Percentiles rank a stretch among this genome's conserved stretches.
phyloP scores from a whole-genome alignment of 2,888 invertebrate genomes.

The Eulithis testata region DNA sequence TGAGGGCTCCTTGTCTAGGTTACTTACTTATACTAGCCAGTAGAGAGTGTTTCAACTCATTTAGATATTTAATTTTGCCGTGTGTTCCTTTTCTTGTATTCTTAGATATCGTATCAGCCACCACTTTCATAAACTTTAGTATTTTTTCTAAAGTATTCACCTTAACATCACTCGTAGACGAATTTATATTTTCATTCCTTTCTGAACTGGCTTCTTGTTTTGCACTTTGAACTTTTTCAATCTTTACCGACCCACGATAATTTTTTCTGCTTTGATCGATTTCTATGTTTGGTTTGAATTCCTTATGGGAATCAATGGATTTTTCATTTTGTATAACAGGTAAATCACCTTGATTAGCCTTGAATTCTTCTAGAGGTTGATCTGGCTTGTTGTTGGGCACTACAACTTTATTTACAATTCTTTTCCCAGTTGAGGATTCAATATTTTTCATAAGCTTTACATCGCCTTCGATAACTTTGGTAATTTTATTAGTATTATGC shows the following conservation, averaged over 20 bases:
- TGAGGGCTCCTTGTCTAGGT: not conserved
- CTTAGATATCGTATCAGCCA: conserved; percentile 70
- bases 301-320: conserved; percentile 14
- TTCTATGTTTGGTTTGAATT: conserved; percentile 17
- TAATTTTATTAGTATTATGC: not conserved
- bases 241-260: not conserved
- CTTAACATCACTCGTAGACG: conserved; percentile 41
- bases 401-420: not conserved
- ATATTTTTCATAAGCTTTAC: not conserved
- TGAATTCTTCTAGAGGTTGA: not conserved
- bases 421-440: not conserved
- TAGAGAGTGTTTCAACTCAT: conserved; percentile 84
- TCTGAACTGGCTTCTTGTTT: conserved; percentile 9
- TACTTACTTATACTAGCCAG: conserved; percentile 87
- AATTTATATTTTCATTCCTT: conserved; percentile 25
- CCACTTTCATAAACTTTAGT: conserved; percentile 64
- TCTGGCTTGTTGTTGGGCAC: not conserved
- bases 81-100: conserved; percentile 71
- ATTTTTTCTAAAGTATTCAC: conserved; percentile 59
- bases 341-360: conserved; percentile 12
- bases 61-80: conserved; percentile 85
- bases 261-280: conserved; percentile 20
- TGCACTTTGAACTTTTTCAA: conserved; percentile 10
- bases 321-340: conserved; percentile 16
- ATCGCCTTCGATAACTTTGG: not conserved